Evolutionary conservation across 1,140 invertebrate genomes (phyloP).

Genomic region (Muscidifurax raptorellus): DNA sequence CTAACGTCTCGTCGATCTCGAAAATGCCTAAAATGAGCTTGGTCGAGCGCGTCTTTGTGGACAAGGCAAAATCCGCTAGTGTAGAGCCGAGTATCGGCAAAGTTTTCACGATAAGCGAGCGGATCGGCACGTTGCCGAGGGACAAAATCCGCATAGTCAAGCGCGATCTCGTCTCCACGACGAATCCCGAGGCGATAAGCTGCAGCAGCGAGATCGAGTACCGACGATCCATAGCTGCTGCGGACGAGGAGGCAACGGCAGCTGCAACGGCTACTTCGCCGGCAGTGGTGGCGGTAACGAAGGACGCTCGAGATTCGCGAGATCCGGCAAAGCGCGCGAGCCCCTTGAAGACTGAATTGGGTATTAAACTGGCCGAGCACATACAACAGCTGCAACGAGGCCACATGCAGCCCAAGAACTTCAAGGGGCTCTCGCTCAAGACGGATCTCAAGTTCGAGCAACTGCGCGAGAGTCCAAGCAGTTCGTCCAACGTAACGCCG

Average conservation of each 20-base stretch:
- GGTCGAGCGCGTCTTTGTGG: slow-evolving; percentile 55
- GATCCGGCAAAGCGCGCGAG: slow-evolving; percentile 40
- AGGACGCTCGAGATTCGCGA: neutral
- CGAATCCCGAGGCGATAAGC: slow-evolving; percentile 80
- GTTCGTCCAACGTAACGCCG: slow-evolving; percentile 46
- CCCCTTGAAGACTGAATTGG: slow-evolving; percentile 58
- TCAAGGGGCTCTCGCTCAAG: slow-evolving; percentile 72
- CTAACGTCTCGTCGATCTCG: neutral
- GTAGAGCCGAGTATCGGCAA: neutral
- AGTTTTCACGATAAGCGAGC: slow-evolving; percentile 67
- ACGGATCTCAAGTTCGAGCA: slow-evolving; percentile 62
- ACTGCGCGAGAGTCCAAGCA: slow-evolving; percentile 59
- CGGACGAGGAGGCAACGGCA: slow-evolving; percentile 20
- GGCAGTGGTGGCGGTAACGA: neutral
- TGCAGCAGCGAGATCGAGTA: slow-evolving; percentile 73
- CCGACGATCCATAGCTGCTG: slow-evolving; percentile 54
- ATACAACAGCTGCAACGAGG: slow-evolving; percentile 63
- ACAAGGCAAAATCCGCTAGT: slow-evolving; percentile 49
- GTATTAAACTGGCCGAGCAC: slow-evolving; percentile 61
- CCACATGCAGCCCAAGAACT: slow-evolving; percentile 64
- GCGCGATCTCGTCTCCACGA: slow-evolving; percentile 82
- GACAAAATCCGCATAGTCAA: slow-evolving; percentile 75
- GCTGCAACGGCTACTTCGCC: slow-evolving; percentile 3
- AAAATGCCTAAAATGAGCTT: slow-evolving; percentile 52
- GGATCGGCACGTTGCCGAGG: slow-evolving; percentile 32